These are phyloP conservation scores for Crotalus horridus DNA, from an alignment of 2,113 vertebrate genomes.

Conservation along the genomic window DNA sequence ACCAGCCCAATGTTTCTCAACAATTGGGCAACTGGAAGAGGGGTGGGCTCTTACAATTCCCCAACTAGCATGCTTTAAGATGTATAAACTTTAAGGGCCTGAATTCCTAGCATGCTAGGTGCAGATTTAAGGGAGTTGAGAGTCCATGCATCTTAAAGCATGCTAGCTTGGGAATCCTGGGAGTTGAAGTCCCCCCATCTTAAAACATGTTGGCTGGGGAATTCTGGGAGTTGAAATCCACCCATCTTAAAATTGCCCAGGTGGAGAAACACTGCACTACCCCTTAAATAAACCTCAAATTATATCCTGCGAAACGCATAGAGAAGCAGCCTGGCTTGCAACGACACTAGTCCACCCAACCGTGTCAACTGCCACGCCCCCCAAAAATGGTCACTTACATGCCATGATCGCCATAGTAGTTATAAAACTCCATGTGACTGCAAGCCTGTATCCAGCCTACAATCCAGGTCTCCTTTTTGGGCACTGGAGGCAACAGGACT, in stretches of 20 bases:
- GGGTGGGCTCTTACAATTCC: background rate
- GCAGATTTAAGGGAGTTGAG: background rate
- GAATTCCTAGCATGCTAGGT: background rate
- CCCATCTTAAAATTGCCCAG: background rate
- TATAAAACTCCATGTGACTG: slow-evolving; percentile 99
- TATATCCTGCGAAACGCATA: background rate
- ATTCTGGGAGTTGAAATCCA: background rate
- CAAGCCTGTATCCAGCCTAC: slow-evolving; percentile 99
- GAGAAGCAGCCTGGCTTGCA: slow-evolving; percentile 1
- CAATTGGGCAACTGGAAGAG: background rate
- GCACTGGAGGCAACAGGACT: slow-evolving; percentile 87
- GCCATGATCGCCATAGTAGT: slow-evolving; percentile 90
- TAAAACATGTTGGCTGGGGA: too few relatives aligned
- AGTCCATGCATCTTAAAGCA: too few relatives aligned
- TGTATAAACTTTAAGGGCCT: background rate
- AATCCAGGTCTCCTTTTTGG: slow-evolving; percentile 91
- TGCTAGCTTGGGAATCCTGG: too few relatives aligned
- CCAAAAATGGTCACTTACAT: slow-evolving; percentile 80
- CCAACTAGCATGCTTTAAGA: background rate
- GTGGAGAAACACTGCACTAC: background rate
- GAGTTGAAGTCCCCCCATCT: background rate
- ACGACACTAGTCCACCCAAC: background rate
- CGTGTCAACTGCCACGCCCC: fast-evolving
- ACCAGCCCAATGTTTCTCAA: background rate
- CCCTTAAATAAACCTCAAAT: background rate